Base-by-base conservation (phyloP, 2,113 vertebrate genomes). In the Athene cunicularia region DNA sequence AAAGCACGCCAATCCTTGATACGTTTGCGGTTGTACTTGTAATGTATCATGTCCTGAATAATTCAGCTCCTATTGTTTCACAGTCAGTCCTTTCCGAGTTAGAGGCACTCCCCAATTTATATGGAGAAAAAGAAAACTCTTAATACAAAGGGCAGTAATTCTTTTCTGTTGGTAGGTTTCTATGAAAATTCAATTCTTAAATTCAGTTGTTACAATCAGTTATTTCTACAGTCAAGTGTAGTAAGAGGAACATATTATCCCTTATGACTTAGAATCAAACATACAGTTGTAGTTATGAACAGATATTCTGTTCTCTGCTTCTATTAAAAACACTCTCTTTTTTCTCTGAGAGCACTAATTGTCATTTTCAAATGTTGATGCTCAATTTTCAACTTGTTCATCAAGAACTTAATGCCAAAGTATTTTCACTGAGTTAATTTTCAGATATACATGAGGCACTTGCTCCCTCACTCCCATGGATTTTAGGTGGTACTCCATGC, bases 161-260 rank as follows among this genome's bases (percentile, higher is more conserved):
- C 79, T 86, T 94, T 94, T 96, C 77, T 92, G 14, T 89, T 88
- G 41, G 37, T 52, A 28, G 60, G 12, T 64, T 84, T 35, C 86
- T 89, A 59, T 80, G 30, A 95, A 98, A 96, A 95, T 83, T 63
- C 93, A 79, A 79, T 95, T 87, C 50, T 60, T 63, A 80, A 80
- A 95, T 77, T 83, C 50, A 63, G 28, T 68, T 94, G 21, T 96
- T 93, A 74, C n/a, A 93, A 63, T 94, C 39, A 94, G 39, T 74
- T 70, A 63, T 93, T 80, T 87, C 70, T 93, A 55, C n/a, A 92
- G 32, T 83, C 47, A 86, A 80, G 53, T 86, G 28, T 64, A 89
- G 35, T 63, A 74, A 76, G 70, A 85, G 32, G 56, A 86, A 53
- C 9, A 17, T 16, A 30, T 30, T 30, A 68, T 35, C 39, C n/a